These are phyloP conservation scores for Empis stercorea DNA, from an alignment of 2,888 invertebrate species.

Conservation along the genomic window DNA sequence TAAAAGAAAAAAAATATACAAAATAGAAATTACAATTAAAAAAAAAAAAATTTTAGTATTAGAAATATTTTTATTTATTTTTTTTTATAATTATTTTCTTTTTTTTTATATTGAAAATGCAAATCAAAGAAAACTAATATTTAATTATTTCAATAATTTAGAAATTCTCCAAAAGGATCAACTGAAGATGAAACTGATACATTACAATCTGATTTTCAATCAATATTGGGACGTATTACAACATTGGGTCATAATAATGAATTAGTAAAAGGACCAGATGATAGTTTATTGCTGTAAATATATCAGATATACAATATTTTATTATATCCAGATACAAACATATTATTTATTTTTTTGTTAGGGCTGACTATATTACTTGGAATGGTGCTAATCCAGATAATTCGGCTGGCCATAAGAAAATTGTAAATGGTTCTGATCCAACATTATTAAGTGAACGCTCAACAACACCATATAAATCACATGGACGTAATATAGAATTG, in stretches of 20 bases:
- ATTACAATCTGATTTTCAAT: conserved; percentile 27
- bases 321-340: background rate
- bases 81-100: too few species aligned
- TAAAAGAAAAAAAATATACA: too few species aligned
- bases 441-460: conserved; percentile 34
- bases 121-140: too few species aligned
- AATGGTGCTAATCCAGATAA: conserved; percentile 61
- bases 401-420: conserved; percentile 37
- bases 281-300: conserved; percentile 63
- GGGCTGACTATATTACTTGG: conserved; percentile 74
- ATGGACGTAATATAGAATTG: conserved; percentile 52
- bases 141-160: conserved; percentile 9
- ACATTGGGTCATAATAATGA: conserved; percentile 57
- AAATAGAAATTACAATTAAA: too few species aligned
- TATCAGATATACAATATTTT: too few species aligned
- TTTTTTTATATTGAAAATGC: too few species aligned
- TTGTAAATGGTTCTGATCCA: conserved; percentile 44
- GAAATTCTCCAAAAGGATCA: conserved; percentile 22
- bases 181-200: conserved; percentile 16
- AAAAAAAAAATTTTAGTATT: too few species aligned
- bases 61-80: too few species aligned
- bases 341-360: conserved; percentile 24
- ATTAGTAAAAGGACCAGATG: conserved; percentile 66
- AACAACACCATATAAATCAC: conserved; percentile 38
- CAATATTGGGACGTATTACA: conserved; percentile 27